phyloP scores from a whole-genome alignment of 2,888 invertebrate species.

The Ophion ventricosus region DNA sequence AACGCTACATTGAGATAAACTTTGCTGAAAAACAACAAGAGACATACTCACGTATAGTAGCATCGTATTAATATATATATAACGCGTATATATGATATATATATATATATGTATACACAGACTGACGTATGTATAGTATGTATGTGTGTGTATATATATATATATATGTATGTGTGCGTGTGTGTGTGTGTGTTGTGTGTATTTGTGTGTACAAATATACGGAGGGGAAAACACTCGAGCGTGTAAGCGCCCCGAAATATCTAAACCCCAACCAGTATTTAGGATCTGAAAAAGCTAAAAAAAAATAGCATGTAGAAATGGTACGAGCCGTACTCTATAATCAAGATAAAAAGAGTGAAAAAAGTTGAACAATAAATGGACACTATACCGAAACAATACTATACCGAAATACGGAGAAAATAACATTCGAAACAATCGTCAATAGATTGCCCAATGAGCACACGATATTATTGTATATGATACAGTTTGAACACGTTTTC shows the following conservation, averaged over 20 bases:
- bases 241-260: constrained; percentile 21
- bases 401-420: not conserved
- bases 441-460: constrained; percentile 28
- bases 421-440: constrained; percentile 10
- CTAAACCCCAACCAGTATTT: constrained; percentile 67
- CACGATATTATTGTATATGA: constrained; percentile 15
- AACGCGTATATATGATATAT: constrained; percentile 44
- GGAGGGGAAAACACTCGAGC: constrained; percentile 24
- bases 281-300: constrained; percentile 66
- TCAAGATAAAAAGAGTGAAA: not conserved
- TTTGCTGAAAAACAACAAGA: constrained; percentile 53
- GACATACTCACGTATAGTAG: constrained; percentile 63
- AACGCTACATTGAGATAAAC: constrained; percentile 61
- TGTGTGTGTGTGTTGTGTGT: constrained; percentile 25
- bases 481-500: too few relatives aligned
- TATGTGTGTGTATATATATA: constrained; percentile 39
- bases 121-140: too few relatives aligned
- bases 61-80: constrained; percentile 45
- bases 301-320: constrained; percentile 41
- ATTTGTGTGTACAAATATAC: constrained; percentile 56
- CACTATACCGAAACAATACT: constrained; percentile 8
- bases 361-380: constrained; percentile 19
- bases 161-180: constrained; percentile 54
- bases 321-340: constrained; percentile 45
- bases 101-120: too few relatives aligned